Evolutionary conservation across 2,888 invertebrate genomes (phyloP), one percentile per base, ranked within the genome.

Genomic region (Gastrophysa polygoni): DNA sequence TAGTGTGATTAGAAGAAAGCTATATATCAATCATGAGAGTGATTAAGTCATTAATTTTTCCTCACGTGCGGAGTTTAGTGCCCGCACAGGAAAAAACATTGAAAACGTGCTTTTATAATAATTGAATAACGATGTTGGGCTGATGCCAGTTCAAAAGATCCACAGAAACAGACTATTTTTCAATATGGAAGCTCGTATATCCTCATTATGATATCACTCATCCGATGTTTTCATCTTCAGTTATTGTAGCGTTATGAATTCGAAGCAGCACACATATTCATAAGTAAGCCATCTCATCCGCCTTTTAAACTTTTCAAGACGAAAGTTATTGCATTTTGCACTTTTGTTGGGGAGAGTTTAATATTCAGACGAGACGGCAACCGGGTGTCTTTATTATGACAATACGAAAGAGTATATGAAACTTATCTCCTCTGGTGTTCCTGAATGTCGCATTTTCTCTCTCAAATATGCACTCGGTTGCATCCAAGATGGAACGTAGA

Each of bases 251-350:
- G 14, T 11, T 14, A 38, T 38, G 14, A 38, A 38, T 14, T 11
- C 3, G 38, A 32, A n/a, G 14, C 38, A 38, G 11, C 38, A 14
- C 10, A 14, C n/a, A 3, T 11, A n/a, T 38, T 14, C 38, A 38
- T 38, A 38, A 38, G 14, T 38, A 38, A 38, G 38, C 38, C n/a
- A 38, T 52, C 38, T 51, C 49, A 18, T 51, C 16, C 32, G 32
- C 38, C 52, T 49, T 49, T 24, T 3, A 16, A 18, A 20, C 14
- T 38, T 20, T 52, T 52, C 52, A 38, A 21, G 52, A 51, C 20
- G 34, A 52, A 38, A 52, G 52, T 52, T 52, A 52, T 52, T 52
- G 52, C 34, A 38, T 52, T 38, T 21, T 14, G 52, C 52, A 52
- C 34, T 52, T 52, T 38, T 51, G 32, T 51, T 51, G 4, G n/a